Base-by-base conservation (phyloP, 2,113 vertebrate genomes). In the Carettochelys insculpta region DNA sequence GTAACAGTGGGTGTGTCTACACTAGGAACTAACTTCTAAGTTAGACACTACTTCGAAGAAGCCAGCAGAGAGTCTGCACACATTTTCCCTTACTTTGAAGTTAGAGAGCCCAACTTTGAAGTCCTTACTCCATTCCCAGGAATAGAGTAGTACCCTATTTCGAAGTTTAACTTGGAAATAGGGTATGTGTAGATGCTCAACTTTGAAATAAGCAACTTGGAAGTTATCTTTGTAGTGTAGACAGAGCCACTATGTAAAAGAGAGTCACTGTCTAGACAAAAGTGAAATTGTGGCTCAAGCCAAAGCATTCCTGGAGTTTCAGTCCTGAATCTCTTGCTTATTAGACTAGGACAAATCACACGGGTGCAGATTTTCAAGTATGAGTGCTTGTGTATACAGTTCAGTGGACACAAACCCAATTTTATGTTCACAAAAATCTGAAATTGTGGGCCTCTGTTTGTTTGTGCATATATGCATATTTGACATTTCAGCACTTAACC, bases 381-480 rank as follows among this genome's bases (percentile, higher is more conserved):
- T 2, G 2, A 50, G 2, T 0, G 0, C 52, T n/a, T 84, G 48
- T 11, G 51, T 11, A 51, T 48, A 77, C 80, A 17, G 41, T 82
- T 45, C 61, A 78, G 43, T 1, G 12, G 25, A 76, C 11, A 75
- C 5, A 48, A 17, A 51, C 82, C 3, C 34, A 8, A 17, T 92
- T 58, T 77, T 14, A 16, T 0, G 0, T 92, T 81, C 61, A 52
- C 61, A 82, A 76, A 86, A 51, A 43, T 20, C 27, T 77, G 34
- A 84, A 0, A 0, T 22, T 19, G 38, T 0, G 1, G 19, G 73
- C 88, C 78, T 2, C 4, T 34, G 41, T 7, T 24, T 9, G 4
- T 10, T 68, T 54, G 27, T n/a, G 34, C 0, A 0, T 17, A n/a
- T 17, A 78, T 88, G 80, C 71, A 86, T 48, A 54, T 75, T 88